These are phyloP conservation scores for Ormia ochracea DNA, from an alignment of 2,888 invertebrate genomes.

Conservation along the genomic window DNA sequence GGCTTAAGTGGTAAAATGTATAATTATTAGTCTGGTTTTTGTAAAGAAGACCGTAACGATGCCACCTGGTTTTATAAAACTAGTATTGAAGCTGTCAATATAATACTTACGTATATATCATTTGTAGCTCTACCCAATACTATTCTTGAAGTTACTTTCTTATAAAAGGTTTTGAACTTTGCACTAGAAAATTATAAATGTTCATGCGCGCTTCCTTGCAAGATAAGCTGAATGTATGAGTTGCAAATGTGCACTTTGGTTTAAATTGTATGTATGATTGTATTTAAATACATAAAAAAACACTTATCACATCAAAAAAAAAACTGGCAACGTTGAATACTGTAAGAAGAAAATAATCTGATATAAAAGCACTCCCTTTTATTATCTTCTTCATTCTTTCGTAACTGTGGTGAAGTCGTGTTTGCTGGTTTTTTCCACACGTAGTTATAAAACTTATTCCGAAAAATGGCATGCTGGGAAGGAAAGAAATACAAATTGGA, in stretches of 20 bases:
- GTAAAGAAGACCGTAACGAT: too few relatives aligned
- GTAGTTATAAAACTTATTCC: constrained; percentile 1
- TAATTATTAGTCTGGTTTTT: too few relatives aligned
- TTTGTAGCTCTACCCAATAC: too few relatives aligned
- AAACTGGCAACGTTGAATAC: background rate
- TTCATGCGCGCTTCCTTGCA: background rate
- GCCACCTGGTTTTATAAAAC: too few relatives aligned
- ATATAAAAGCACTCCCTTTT: constrained; percentile 40
- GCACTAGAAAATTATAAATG: background rate
- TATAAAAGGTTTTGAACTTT: background rate
- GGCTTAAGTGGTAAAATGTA: too few relatives aligned
- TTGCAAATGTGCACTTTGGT: too few relatives aligned
- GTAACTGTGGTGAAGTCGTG: constrained; percentile 17
- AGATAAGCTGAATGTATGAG: background rate
- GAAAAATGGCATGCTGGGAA: constrained; percentile 74
- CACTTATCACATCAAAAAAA: too few relatives aligned
- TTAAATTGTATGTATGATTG: background rate
- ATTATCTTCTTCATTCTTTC: constrained; percentile 22
- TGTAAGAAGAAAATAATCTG: constrained; percentile 4
- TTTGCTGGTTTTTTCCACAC: background rate
- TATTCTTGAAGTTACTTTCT: too few relatives aligned
- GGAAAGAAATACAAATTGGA: constrained; percentile 90
- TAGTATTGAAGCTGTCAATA: too few relatives aligned
- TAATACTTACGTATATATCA: too few relatives aligned
- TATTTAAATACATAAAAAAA: too few relatives aligned